A percentile compares a stretch with the other conserved stretches of the same genome.
phyloP scores from a whole-genome alignment of 2,888 invertebrate genomes.

The Ectemnius lituratus region DNA sequence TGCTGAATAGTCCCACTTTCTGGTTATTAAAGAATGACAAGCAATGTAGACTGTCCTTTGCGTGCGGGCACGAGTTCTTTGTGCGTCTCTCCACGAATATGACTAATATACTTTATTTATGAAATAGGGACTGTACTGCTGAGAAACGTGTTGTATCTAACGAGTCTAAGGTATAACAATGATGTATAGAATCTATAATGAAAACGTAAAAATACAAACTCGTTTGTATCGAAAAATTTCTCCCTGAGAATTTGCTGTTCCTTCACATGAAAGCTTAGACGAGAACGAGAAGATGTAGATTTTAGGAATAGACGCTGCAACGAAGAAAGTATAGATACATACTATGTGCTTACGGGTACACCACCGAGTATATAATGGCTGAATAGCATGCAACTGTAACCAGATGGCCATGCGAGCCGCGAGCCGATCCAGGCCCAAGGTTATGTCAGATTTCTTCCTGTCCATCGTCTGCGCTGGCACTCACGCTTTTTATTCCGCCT shows the following conservation, averaged over 20 bases:
- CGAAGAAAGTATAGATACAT: no score
- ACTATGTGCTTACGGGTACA: no score
- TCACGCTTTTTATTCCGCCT: no score
- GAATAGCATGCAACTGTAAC: no score
- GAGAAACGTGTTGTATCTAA: slow-evolving; percentile 18
- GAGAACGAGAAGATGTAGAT: no score
- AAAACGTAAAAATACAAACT: slow-evolving; percentile 47
- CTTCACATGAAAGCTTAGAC: neutral
- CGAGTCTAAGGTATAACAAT: slow-evolving; percentile 31
- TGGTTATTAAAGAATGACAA: slow-evolving; percentile 20
- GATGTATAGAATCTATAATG: slow-evolving; percentile 43
- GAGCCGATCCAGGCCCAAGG: no score
- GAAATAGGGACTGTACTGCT: slow-evolving; percentile 1
- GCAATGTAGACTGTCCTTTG: slow-evolving; percentile 26
- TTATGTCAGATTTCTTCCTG: no score
- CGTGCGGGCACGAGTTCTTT: slow-evolving; percentile 13
- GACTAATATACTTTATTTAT: slow-evolving; percentile 34
- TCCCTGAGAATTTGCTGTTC: neutral
- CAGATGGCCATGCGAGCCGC: no score
- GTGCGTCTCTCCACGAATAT: slow-evolving; percentile 35
- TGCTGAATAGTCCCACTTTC: neutral
- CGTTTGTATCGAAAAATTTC: slow-evolving; percentile 31
- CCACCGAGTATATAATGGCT: neutral
- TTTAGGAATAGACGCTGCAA: no score
- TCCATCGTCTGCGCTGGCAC: no score